A percentile compares a stretch with the other conserved stretches of the same genome.
phyloP scores from a whole-genome alignment of 2,888 invertebrate species.

The Agrotis segetum region DNA sequence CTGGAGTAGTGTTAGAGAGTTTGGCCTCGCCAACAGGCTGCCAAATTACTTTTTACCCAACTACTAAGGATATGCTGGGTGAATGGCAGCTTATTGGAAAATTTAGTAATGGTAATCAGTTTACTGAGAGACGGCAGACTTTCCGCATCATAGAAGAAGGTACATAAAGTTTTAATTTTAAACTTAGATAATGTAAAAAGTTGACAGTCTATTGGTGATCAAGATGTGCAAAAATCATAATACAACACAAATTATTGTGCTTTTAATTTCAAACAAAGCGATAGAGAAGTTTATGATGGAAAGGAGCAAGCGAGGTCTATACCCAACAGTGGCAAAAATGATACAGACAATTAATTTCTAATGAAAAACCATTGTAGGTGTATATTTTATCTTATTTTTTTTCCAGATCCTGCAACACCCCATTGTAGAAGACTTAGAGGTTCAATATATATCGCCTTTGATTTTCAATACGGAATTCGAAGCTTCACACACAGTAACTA shows the following conservation, averaged over 20 bases:
- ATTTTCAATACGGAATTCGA: slow-evolving; percentile 60
- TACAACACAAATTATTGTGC: background rate
- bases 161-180: slow-evolving; percentile 37
- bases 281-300: background rate
- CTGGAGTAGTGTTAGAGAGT: slow-evolving; percentile 61
- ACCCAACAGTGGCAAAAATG: too few relatives aligned
- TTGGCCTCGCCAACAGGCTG: slow-evolving; percentile 54
- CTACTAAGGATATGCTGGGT: slow-evolving; percentile 67
- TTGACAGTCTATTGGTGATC: background rate
- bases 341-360: too few relatives aligned
- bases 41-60: slow-evolving; percentile 65
- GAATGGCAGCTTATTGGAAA: slow-evolving; percentile 73
- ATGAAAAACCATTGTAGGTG: too few relatives aligned
- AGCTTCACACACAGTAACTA: slow-evolving; percentile 64
- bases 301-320: too few relatives aligned
- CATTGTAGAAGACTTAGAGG: slow-evolving; percentile 58
- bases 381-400: slow-evolving; percentile 2
- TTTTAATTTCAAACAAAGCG: background rate
- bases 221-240: background rate
- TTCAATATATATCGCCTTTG: slow-evolving; percentile 48
- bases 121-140: slow-evolving; percentile 64
- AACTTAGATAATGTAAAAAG: background rate
- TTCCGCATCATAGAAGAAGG: slow-evolving; percentile 72
- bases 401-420: slow-evolving; percentile 74
- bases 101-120: slow-evolving; percentile 67